phyloP scores from a whole-genome alignment of 1,140 invertebrate genomes.

The Sarcophaga peregrina region DNA sequence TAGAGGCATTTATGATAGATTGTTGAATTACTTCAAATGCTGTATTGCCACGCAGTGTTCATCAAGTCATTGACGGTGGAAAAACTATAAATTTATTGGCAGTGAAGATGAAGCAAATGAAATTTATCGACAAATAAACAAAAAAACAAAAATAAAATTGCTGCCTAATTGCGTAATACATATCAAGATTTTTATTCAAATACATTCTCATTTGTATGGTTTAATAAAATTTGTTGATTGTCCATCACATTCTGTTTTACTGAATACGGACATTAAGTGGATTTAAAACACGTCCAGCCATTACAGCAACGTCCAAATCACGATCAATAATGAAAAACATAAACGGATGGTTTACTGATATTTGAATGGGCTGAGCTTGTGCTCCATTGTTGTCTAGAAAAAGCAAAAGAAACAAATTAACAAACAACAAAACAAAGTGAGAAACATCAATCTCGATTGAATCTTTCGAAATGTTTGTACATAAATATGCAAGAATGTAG shows the following conservation, averaged over 20 bases:
- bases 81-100: too few relatives aligned
- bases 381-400: constrained; percentile 59
- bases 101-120: too few relatives aligned
- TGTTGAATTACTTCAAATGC: too few relatives aligned
- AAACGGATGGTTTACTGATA: constrained; percentile 82
- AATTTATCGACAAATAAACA: too few relatives aligned
- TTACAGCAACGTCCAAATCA: constrained; percentile 78
- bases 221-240: not conserved
- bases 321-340: constrained; percentile 84
- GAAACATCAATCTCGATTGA: not conserved
- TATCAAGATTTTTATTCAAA: not conserved
- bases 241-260: constrained; percentile 56
- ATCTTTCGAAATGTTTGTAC: not conserved
- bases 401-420: constrained; percentile 41
- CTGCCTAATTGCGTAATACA: constrained; percentile 9
- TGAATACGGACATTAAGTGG: constrained; percentile 81
- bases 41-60: too few relatives aligned
- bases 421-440: constrained; percentile 28
- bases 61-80: too few relatives aligned
- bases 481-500: not conserved
- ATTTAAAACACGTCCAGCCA: constrained; percentile 83
- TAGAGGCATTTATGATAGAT: too few relatives aligned
- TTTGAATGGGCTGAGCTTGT: constrained; percentile 72
- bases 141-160: not conserved
- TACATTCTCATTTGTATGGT: not conserved